Base-by-base conservation (phyloP, 2,113 vertebrate genomes). In the Cygnus buccinator region DNA sequence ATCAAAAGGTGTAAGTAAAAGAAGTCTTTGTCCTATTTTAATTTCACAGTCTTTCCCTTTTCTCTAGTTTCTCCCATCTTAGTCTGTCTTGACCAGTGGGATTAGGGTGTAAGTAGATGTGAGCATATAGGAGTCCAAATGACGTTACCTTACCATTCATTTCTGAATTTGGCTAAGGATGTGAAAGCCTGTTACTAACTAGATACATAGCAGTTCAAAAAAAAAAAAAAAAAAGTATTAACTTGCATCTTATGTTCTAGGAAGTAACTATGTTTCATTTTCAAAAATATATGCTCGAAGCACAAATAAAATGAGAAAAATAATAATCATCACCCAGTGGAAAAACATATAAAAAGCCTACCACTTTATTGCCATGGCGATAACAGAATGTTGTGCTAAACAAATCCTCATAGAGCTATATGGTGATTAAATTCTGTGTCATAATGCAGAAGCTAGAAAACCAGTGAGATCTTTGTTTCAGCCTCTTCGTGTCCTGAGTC, bases 331-430 rank as follows among this genome's bases (percentile, higher is more conserved):
- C 62, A 31, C 84, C 79, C 62, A 84, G 87, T 55, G 87, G 93
- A 91, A 97, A 80, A 84, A 62, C 85, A 43, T 70, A 43, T 61
- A 80, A 88, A 86, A 84, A 93, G 75, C 79, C 96, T 87, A 52
- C 50, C 79, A 75, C 87, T 95, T 90, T 86, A 97, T 97, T 90
- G 84, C 94, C 85, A 93, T 97, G 95, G 96, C n/a, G 63, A 96
- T 95, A 67, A 88, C 82, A 76, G 91, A 70, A 94, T 65, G 66
- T 93, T 96, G 86, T 93, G 54, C 83, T 92, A 89, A 96, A 93
- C 83, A 35, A 90, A 80, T 58, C 88, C 31, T 2, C 58, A 50
- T 21, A 83, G 75, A 91, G 66, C 44, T 39, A 28, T 63, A 41
- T 4, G 10, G 86, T 55, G 28, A 96, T 93, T 93, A 94, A 89